Base-by-base conservation (phyloP, 2,888 invertebrate species). In the Aquatica leii region DNA sequence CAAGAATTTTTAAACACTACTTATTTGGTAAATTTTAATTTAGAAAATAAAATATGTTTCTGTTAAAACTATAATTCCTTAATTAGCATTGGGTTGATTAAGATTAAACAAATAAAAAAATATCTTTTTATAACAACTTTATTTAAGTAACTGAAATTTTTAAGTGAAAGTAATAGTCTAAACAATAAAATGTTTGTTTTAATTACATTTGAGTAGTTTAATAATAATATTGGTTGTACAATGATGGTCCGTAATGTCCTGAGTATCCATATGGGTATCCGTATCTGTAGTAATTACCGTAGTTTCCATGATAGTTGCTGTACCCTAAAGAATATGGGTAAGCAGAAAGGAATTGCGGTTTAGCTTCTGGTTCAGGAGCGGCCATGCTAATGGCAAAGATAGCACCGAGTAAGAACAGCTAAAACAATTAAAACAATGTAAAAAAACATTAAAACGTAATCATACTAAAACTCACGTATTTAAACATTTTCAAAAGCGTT, bases 401-500 rank as follows among this genome's bases (percentile, higher is more conserved):
- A 34, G 55, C 51, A 21, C 48, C 62, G 20, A 58, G 11, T 4
- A 58, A 20, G 34, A 66, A 8, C n/a, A 85, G 71, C 85, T 85
- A n/a, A n/a, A n/a, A 77, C 1, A 81, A 82, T 62, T 17, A 53
- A 35, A 54, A 14, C 41, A 17, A 11, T 17, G 43, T 8, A 8
- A 24, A 41, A 46, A 56, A n/a, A n/a, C 18, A 62, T 50, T 14
- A 9, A 37, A 34, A 31, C 5, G 20, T 24, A 20, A 48, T 35
- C 35, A 52, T 1, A 34, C 0, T 56, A 9, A 0, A 14, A 68
- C 71, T 68, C 66, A 71, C 71, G 46, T 65, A 55, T 66, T 69
- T 71, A 66, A 68, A 71, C 71, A 71, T 71, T 66, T 69, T 69
- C 60, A n/a, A 21, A 20, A n/a, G n/a, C 4, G 20, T 46, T 43